Base-by-base conservation (phyloP, 2,888 invertebrate genomes). In the Ophion slaviceki region DNA sequence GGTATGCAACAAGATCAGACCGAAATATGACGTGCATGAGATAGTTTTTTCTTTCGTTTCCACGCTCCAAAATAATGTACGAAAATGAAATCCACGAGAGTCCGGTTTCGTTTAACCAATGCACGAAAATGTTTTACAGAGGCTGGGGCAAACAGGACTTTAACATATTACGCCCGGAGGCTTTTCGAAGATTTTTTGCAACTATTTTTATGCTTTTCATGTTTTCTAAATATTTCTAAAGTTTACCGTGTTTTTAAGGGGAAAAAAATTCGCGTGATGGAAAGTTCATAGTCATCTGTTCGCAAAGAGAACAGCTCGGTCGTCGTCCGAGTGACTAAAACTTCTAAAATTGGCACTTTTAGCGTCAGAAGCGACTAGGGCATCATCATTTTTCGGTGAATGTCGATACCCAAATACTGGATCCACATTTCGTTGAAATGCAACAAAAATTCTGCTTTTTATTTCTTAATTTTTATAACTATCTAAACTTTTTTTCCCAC, bases 221-320 rank as follows among this genome's bases (percentile, higher is more conserved):
- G 1, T 67, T 76, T 53, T 66, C 53, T n/a, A 6, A 4, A 62
- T 47, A n/a, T 75, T 64, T 28, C 6, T 24, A 1, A 11, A 6
- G 14, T 28, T 0, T 5, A 5, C 10, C 14, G 45, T 28, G 24
- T 62, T 70, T 36, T 36, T 62, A 11, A 57, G 20, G 20, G 68
- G 40, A 6, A 64, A 75, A 59, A 80, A 32, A 32, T 17, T 24
- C 47, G 62, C 20, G 68, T 75, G 45, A 11, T 32, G 32, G 53
- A 76, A 80, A 76, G 66, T 64, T 80, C 80, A 80, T 75, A 71
- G 75, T 71, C 70, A 57, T 68, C 61, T 64, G 72, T 14, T 40
- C 20, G 11, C 24, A 28, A n/a, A 62, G 40, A 14, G 28, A 57
- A 32, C 4, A 20, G 28, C 40, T 57, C 67, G 61, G 53, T 70